Conservation (phyloP, 1,140 invertebrate genomes). For the Nautilus pompilius region DNA sequence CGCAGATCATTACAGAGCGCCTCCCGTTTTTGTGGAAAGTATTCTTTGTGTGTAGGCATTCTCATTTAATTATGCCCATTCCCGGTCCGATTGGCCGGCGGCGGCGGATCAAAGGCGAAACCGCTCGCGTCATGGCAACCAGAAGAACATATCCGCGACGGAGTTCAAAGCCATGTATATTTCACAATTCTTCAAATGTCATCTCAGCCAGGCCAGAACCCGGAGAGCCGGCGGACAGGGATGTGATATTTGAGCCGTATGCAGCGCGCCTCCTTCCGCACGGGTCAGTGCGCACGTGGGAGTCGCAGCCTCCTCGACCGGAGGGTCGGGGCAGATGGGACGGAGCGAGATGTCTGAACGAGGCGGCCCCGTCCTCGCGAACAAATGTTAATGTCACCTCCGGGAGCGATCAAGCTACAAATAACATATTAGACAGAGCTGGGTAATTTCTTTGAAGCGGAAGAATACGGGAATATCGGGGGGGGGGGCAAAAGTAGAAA, state of each 20-base stretch:
- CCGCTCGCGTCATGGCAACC: not conserved
- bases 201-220: not conserved
- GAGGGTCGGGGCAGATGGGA: not conserved
- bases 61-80: conserved; percentile 18
- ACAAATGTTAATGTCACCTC: conserved; percentile 2
- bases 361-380: not conserved
- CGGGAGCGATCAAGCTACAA: not conserved
- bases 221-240: not conserved
- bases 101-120: conserved; percentile 12
- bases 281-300: not conserved
- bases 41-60: conserved; percentile 14
- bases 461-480: not conserved
- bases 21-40: conserved; percentile 5
- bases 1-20: conserved; percentile 11
- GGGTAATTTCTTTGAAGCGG: not conserved
- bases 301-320: not conserved
- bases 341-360: not conserved
- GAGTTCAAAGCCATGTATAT: conserved; percentile 1
- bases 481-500: not conserved
- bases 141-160: not conserved
- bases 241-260: not conserved
- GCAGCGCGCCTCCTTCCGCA: not conserved
- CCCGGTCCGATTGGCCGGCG: conserved; percentile 1
- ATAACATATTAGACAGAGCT: not conserved
- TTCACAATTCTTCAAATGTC: conserved; percentile 2